Conservation (phyloP, 2,797 vertebrate genomes). For the Columba guinea region DNA sequence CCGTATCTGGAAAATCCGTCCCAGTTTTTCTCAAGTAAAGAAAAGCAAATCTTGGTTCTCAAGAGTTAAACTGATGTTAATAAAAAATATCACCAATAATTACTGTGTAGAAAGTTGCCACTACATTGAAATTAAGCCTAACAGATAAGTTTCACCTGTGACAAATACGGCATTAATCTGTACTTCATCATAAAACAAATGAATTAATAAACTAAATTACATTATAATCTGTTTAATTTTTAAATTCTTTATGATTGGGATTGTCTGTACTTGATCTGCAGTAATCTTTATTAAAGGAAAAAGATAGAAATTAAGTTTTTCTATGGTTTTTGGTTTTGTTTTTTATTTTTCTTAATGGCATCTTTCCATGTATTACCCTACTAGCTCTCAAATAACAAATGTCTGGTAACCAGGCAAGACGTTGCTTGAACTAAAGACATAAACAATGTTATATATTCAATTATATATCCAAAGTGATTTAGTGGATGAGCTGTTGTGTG, state of each 20-base stretch:
- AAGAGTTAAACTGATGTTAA: neutral
- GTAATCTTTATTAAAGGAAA: neutral
- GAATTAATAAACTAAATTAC: neutral
- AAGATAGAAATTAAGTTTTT: neutral
- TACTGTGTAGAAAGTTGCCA: neutral
- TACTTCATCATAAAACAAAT: neutral
- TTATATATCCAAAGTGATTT: neutral
- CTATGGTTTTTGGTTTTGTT: neutral
- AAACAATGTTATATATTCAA: neutral
- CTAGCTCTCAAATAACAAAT: neutral
- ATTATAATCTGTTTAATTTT: neutral
- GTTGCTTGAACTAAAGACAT: neutral
- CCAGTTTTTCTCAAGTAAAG: neutral
- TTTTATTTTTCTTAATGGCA: neutral
- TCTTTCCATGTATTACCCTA: neutral
- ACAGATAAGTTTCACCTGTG: neutral
- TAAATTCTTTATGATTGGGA: neutral
- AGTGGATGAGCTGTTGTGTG: neutral
- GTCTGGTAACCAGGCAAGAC: neutral
- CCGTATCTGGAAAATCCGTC: neutral
- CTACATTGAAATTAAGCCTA: neutral
- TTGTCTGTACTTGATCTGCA: neutral
- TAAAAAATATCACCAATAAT: neutral
- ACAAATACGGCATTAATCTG: neutral
- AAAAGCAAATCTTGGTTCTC: neutral